Evolutionary conservation across 2,113 vertebrate species (phyloP), one percentile per base, ranked within the genome.

Genomic region (Leptocoma aspasia): DNA sequence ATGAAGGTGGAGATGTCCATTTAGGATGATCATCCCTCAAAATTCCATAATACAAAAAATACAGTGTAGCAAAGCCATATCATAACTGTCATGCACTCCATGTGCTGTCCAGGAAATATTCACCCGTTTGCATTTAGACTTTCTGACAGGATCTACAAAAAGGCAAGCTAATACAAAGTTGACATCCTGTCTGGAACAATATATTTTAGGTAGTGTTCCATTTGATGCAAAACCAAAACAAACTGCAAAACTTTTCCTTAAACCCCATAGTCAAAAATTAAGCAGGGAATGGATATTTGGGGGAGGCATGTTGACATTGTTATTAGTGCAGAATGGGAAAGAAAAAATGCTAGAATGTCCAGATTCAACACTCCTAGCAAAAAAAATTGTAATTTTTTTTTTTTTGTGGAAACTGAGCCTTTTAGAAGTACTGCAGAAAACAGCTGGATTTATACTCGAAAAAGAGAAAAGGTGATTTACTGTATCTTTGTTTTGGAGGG

Each of bases 401-500:
- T 76, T 71, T 44, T 22, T 1, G 8, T 90, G 21, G 39, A 94
- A 89, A 78, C 3, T 2, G 6, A 85, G 6, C 21, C 37, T 70
- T 89, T 92, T 60, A 52, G 35, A 80, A 89, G 27, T 71, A 39
- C n/a, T 78, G 44, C 56, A 86, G 37, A 79, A 90, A 94, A 59
- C 54, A 95, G 41, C 33, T 92, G 86, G 57, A 75, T 94, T 94
- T 84, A 52, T 84, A 89, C 28, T 88, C 50, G 10, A 0, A 37
- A 94, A 92, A 92, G 71, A 80, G 9, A 72, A 93, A 90, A 82
- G 4, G 49, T 92, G 95, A 96, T 96, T 94, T 95, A 92, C 50
- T 94, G 53, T 95, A 72, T 93, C 79, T 95, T 97, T 95, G 42
- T 95, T 94, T 96, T 95, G 83, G 90, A 95, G 52, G 7, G 27